phyloP scores from a whole-genome alignment of 2,888 invertebrate species.

The Orthosia gothica region DNA sequence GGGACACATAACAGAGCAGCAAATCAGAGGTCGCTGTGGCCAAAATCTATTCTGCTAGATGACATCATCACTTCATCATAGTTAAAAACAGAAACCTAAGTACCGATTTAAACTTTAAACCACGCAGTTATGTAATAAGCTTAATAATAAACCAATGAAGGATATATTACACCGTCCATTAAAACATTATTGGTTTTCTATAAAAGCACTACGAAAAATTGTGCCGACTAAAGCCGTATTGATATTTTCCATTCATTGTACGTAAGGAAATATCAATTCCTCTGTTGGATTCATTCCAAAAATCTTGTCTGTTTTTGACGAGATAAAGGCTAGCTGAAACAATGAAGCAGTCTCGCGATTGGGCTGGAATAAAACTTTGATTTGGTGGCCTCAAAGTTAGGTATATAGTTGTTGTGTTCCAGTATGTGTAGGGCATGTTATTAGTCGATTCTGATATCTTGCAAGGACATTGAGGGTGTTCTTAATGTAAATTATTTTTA shows the following conservation, averaged over 20 bases:
- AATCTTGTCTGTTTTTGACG: constrained; percentile 46
- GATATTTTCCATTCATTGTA: constrained; percentile 58
- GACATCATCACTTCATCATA: too few species aligned
- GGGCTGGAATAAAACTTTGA: constrained; percentile 34
- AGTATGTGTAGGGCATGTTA: background rate
- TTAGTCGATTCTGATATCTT: background rate
- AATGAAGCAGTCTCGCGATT: constrained; percentile 36
- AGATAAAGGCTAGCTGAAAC: constrained; percentile 55
- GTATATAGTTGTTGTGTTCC: constrained; percentile 3
- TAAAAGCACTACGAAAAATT: constrained; percentile 29
- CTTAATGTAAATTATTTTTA: too few species aligned
- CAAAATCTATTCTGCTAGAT: too few species aligned
- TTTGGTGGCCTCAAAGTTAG: constrained; percentile 17
- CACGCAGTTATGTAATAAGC: background rate
- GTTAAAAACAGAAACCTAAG: too few species aligned
- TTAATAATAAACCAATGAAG: background rate
- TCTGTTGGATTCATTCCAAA: constrained; percentile 65
- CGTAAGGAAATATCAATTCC: constrained; percentile 65
- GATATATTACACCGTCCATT: constrained; percentile 4
- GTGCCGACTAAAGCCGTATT: constrained; percentile 43
- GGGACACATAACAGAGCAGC: too few species aligned
- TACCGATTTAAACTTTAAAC: too few species aligned
- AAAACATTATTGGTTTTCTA: constrained; percentile 25
- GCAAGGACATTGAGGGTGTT: background rate
- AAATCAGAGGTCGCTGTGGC: too few species aligned